Evolutionary conservation across 2,888 invertebrate genomes (phyloP).

Genomic region (Nasonovia ribisnigri): DNA sequence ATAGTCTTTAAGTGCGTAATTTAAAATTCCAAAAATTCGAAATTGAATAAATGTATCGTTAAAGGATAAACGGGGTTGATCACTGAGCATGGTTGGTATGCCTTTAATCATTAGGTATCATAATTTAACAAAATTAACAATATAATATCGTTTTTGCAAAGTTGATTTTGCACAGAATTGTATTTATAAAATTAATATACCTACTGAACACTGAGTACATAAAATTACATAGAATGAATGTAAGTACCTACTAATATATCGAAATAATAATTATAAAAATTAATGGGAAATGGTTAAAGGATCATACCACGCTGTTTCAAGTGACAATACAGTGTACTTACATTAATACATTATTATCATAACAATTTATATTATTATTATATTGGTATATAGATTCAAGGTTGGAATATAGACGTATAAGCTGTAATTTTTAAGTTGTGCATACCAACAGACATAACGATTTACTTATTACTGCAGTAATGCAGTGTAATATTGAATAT

Average conservation of each 20-base stretch:
- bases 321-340: background rate
- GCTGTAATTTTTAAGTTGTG: background rate
- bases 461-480: background rate
- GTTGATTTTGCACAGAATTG: background rate
- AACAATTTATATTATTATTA: conserved; percentile 12
- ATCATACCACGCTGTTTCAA: background rate
- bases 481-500: background rate
- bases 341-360: background rate
- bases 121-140: background rate
- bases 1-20: background rate
- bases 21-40: background rate
- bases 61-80: background rate
- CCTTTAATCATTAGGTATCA: background rate
- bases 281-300: background rate
- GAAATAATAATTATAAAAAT: background rate
- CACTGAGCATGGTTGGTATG: background rate
- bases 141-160: background rate
- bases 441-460: background rate
- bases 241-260: too few relatives aligned
- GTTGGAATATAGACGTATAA: background rate
- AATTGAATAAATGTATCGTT: background rate
- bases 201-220: background rate
- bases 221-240: background rate
- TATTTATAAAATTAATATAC: background rate
- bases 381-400: background rate